Conservation (phyloP, 2,113 vertebrate genomes). For the Nycticorax nycticorax region DNA sequence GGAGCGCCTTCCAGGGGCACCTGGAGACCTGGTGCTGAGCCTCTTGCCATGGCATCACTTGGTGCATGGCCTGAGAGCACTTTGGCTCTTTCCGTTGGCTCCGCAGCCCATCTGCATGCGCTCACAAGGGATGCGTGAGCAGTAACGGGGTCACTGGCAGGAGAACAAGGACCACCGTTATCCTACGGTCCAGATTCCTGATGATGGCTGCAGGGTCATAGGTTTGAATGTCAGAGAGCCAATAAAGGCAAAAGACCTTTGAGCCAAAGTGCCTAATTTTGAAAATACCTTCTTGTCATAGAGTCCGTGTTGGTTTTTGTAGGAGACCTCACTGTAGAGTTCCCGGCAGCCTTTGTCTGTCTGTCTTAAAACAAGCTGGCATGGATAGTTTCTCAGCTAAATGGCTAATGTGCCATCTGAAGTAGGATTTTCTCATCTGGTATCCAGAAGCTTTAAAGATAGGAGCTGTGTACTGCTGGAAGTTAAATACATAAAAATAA, state of each 20-base stretch:
- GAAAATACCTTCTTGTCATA: background rate
- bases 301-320: background rate
- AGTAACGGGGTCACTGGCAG: background rate
- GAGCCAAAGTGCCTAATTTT: background rate
- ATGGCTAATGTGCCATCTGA: background rate
- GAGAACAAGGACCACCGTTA: background rate
- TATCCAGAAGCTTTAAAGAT: background rate
- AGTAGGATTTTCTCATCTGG: background rate
- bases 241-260: background rate
- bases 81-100: fast-evolving
- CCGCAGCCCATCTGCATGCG: background rate
- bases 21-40: background rate
- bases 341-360: background rate
- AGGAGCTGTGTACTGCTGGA: background rate
- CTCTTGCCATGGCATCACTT: background rate
- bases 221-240: background rate
- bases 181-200: background rate
- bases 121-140: background rate
- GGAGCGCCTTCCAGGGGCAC: background rate
- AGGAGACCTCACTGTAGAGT: background rate
- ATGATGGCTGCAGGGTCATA: background rate
- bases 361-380: background rate
- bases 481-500: background rate
- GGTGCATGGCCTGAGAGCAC: background rate
- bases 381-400: background rate